A percentile compares a stretch with the other conserved stretches of the same genome.
phyloP scores from a whole-genome alignment of 2,797 vertebrate genomes.

The Fundulus diaphanus region DNA sequence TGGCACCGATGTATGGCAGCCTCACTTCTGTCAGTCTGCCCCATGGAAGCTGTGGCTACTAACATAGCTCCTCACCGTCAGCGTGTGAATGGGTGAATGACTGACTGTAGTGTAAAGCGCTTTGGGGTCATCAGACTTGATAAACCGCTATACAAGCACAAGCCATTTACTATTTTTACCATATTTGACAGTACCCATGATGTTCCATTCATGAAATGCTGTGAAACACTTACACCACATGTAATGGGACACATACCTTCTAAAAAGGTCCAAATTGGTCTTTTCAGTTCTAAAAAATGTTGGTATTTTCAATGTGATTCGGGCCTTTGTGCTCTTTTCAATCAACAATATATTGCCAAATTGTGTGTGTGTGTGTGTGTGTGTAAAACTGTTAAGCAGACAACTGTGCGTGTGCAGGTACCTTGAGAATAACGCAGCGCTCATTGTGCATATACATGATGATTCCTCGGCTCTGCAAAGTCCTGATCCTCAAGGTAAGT shows the following conservation, averaged over 20 bases:
- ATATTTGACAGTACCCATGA: neutral
- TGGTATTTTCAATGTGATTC: neutral
- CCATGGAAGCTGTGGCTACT: too few relatives aligned
- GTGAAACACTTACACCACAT: too few relatives aligned
- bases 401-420: constrained; percentile 66
- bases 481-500: constrained; percentile 92
- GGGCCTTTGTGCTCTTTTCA: neutral
- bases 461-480: constrained; percentile 92
- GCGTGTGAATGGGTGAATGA: too few relatives aligned
- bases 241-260: neutral
- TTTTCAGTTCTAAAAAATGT: neutral
- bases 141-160: too few relatives aligned
- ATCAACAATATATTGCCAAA: too few relatives aligned
- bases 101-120: too few relatives aligned
- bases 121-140: too few relatives aligned
- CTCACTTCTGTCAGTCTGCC: too few relatives aligned
- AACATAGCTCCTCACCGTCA: too few relatives aligned
- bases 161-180: too few relatives aligned
- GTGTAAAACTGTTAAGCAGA: neutral
- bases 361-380: neutral
- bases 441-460: constrained; percentile 95
- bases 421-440: constrained; percentile 94
- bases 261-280: neutral
- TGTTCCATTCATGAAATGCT: neutral
- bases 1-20: too few relatives aligned